These are phyloP conservation scores for Hippocampus abdominalis DNA, from an alignment of 2,113 vertebrate species.

Conservation along the genomic window DNA sequence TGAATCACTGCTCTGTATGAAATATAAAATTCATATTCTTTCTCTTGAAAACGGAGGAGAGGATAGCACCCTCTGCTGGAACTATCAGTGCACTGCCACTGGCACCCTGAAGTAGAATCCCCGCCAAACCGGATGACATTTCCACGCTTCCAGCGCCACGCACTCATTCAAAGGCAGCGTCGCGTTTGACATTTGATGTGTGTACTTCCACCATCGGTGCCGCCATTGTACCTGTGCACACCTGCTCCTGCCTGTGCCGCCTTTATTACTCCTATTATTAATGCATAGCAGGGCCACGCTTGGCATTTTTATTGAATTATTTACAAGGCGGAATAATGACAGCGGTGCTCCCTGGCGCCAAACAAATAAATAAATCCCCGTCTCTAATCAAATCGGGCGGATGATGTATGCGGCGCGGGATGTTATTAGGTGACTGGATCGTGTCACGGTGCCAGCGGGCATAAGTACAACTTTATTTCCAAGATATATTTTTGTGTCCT, in stretches of 20 bases:
- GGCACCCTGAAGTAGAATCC: no score
- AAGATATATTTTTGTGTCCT: neutral
- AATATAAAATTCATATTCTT: no score
- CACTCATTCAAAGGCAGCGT: neutral
- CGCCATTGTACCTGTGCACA: neutral
- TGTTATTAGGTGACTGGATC: conserved; percentile 8
- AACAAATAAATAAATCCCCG: conserved; percentile 11
- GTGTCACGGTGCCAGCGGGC: neutral
- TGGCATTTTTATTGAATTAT: conserved; percentile 12
- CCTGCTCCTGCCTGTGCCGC: neutral
- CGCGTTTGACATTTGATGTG: neutral
- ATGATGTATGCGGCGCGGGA: conserved; percentile 12
- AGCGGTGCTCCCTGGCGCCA: conserved; percentile 2
- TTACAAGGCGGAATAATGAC: conserved; percentile 13
- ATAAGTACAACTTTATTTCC: neutral
- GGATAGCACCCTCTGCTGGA: no score
- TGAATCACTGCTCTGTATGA: no score
- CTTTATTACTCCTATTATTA: conserved; percentile 11
- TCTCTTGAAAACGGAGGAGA: no score
- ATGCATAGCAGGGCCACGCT: conserved; percentile 6
- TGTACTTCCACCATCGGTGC: neutral
- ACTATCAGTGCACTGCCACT: no score
- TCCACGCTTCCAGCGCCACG: neutral
- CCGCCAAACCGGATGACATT: neutral
- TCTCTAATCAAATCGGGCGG: conserved; percentile 7